A percentile compares a stretch with the other conserved stretches of the same genome.
Evolutionary conservation across 2,888 invertebrate species (phyloP).

Genomic region (Chorisops tibialis): DNA sequence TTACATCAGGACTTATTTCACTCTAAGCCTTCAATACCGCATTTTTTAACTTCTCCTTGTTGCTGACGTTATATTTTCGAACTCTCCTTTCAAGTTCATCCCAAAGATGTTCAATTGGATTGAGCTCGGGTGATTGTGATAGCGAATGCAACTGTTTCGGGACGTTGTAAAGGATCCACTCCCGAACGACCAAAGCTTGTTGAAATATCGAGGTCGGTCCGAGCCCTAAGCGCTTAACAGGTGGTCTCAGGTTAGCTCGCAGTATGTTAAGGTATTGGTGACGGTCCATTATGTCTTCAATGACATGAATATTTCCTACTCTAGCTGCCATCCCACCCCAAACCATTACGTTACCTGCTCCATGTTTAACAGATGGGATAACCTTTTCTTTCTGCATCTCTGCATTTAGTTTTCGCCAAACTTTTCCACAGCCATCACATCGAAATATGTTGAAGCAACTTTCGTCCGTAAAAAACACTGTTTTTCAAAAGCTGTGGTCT

Average conservation of each 20-base stretch:
- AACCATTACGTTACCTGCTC: no score
- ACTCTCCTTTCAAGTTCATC: no score
- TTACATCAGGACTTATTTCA: no score
- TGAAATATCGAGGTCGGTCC: not conserved
- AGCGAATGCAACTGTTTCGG: not conserved
- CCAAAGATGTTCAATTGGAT: not conserved
- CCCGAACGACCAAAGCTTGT: not conserved
- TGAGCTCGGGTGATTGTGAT: not conserved
- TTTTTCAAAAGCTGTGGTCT: conserved; percentile 20
- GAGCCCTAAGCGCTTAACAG: not conserved
- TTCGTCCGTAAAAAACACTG: conserved; percentile 17
- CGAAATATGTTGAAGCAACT: no score
- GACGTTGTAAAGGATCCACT: not conserved
- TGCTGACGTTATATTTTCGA: no score
- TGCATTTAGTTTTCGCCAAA: not conserved
- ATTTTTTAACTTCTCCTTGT: no score
- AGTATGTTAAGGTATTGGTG: no score
- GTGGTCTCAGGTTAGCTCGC: no score
- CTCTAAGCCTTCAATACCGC: no score
- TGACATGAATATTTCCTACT: no score
- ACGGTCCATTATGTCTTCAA: no score
- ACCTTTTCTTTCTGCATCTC: not conserved
- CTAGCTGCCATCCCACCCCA: no score
- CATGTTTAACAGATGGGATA: not conserved
- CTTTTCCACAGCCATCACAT: not conserved